Evolutionary conservation across 2,888 invertebrate species (phyloP), one percentile per base, ranked within the genome.

Genomic region (Athalia rosae): DNA sequence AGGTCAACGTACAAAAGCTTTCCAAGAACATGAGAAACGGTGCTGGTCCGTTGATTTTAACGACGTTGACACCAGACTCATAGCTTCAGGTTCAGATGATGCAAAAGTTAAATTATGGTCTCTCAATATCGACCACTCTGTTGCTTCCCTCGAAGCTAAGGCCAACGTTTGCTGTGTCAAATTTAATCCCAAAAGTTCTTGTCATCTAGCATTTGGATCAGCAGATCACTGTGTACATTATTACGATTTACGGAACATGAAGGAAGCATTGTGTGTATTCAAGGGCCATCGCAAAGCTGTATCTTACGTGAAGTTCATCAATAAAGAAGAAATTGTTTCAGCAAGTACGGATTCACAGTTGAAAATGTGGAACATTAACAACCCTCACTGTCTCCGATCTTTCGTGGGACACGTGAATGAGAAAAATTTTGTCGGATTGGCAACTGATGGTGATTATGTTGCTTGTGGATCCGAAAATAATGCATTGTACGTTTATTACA

Each of bases 21-120:
- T 94, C 87, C 94, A 96, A 89, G 98, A 98, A 89, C 98, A 98
- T 90, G 97, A 98, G 90, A 98, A 98, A 89, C 92, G 98, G 63
- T 97, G 97, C 89, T 98, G 98, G 98, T 97, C 97, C 83, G 98
- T 98, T 56, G 97, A 98, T 91, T 98, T 98, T 90, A 98, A 97
- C 90, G 94, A 95, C 83, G 95, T 96, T 45, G 98, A 98, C 89
- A 96, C 97, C 11, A 93, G 96, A 43, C 91, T 98, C 61, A 94
- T 98, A 79, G 98, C 98, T 0, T 97, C 97, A 0, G 98, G 97
- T 0, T 97, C 97, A 0, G 98, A 98, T 90, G 98, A 98, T 91
- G 95, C 97, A 4, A 93, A 96, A 87, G 98, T 98, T 47, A 98
- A 98, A 90, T 92, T 98, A 73, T 98, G 98, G 96, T 95, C 97